phyloP scores from a whole-genome alignment of 2,113 vertebrate species.

The Gavia stellata region DNA sequence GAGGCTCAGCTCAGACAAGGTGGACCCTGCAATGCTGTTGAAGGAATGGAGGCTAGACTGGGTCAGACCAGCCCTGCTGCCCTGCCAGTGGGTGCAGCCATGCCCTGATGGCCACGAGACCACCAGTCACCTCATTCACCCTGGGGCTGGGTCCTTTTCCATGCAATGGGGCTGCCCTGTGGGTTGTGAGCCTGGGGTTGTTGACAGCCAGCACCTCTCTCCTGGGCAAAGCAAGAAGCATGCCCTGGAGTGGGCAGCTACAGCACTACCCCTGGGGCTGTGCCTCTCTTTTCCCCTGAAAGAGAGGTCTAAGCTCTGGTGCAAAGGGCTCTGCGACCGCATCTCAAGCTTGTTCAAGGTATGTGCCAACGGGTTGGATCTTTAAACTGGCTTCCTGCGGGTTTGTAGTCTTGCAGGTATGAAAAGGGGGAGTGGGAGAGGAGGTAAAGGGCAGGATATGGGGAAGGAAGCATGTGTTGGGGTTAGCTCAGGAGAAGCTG shows the following conservation, averaged over 20 bases:
- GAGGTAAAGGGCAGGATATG: neutral
- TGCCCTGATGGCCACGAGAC: neutral
- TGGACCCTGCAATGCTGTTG: neutral
- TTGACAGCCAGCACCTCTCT: neutral
- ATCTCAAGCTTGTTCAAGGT: neutral
- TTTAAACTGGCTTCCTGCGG: neutral
- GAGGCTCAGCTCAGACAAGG: neutral
- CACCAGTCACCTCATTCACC: neutral
- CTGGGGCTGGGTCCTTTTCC: neutral
- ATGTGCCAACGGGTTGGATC: neutral
- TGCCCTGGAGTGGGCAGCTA: neutral
- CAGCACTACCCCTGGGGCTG: neutral
- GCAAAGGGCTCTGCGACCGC: neutral
- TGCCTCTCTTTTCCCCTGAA: neutral
- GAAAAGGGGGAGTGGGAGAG: neutral
- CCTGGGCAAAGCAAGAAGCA: neutral
- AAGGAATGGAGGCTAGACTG: neutral
- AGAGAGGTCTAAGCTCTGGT: neutral
- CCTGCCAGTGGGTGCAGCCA: neutral
- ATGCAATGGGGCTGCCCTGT: neutral
- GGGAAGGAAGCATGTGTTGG: neutral
- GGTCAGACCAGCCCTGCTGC: neutral
- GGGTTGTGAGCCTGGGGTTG: neutral
- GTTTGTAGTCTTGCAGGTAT: neutral
- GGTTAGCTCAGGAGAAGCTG: neutral